Conservation (phyloP, 2,888 invertebrate species). For the Folsomia manolachei region DNA sequence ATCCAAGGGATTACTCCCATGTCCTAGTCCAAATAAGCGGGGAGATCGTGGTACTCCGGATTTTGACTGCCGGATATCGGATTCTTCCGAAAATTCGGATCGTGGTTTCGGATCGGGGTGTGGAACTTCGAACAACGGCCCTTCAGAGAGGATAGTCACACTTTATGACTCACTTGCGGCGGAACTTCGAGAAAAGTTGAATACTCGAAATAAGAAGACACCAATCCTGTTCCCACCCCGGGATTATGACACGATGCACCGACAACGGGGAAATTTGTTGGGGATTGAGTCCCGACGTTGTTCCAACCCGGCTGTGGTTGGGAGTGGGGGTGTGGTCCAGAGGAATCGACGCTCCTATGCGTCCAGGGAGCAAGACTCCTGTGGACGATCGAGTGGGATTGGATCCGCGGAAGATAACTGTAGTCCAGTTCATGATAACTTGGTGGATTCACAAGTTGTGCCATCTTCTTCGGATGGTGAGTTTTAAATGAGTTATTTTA, state of each 20-base stretch:
- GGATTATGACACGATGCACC: conserved; percentile 89
- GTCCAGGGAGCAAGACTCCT: conserved; percentile 59
- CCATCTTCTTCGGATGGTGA: conserved; percentile 51
- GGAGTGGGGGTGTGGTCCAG: conserved; percentile 30
- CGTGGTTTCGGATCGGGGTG: conserved; percentile 50
- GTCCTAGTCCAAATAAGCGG: conserved; percentile 12
- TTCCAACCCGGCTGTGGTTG: conserved; percentile 68
- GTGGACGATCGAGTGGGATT: conserved; percentile 82
- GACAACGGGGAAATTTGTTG: conserved; percentile 71
- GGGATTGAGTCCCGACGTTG: conserved; percentile 69
- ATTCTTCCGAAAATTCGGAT: conserved; percentile 50
- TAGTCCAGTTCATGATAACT: conserved; percentile 58
- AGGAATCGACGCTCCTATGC: conserved; percentile 45
- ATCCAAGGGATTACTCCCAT: conserved; percentile 54
- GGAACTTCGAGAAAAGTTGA: conserved; percentile 76
- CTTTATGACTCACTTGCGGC: conserved; percentile 89
- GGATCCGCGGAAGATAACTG: conserved; percentile 80
- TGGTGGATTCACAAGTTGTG: conserved; percentile 16
- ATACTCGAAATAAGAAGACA: conserved; percentile 55
- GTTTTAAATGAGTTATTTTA: conserved; percentile 10
- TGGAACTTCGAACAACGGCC: conserved; percentile 48
- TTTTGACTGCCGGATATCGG: conserved; percentile 50
- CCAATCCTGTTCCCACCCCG: conserved; percentile 86
- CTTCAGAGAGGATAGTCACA: conserved; percentile 62
- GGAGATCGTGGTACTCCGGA: conserved; percentile 47